Conservation (phyloP, 2,888 invertebrate species). For the Heteromurus nitidus region DNA sequence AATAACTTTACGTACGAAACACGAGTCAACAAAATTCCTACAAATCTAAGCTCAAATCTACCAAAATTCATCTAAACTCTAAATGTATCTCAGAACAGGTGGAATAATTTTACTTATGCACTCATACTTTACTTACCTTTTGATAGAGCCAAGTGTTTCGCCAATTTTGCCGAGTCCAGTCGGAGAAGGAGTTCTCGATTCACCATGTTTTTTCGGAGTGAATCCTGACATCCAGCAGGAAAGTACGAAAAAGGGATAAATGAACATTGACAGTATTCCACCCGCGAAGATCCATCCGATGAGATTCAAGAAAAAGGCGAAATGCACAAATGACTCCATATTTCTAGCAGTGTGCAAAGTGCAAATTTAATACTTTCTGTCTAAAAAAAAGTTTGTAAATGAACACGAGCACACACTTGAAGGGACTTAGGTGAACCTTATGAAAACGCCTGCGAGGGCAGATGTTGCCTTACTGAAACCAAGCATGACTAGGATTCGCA, state of each 20-base stretch:
- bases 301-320: constrained; percentile 63
- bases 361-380: background rate
- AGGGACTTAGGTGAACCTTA: background rate
- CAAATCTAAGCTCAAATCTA: too few relatives aligned
- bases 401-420: background rate
- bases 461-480: too few relatives aligned
- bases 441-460: too few relatives aligned
- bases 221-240: constrained; percentile 64
- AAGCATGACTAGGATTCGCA: too few relatives aligned
- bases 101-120: too few relatives aligned
- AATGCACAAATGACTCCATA: constrained; percentile 57
- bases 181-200: background rate
- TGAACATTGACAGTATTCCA: constrained; percentile 63
- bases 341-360: background rate
- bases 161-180: constrained; percentile 34
- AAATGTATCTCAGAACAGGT: too few relatives aligned
- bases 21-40: too few relatives aligned
- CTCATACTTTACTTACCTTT: too few relatives aligned
- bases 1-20: too few relatives aligned
- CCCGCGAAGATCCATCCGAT: constrained; percentile 59
- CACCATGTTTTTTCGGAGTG: constrained; percentile 33
- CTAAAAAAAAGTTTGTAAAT: background rate
- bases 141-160: constrained; percentile 52
- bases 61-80: too few relatives aligned
- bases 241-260: constrained; percentile 62